These are phyloP conservation scores for Mormoops blainvillei DNA, from an alignment of 2,113 vertebrate species.

Conservation along the genomic window DNA sequence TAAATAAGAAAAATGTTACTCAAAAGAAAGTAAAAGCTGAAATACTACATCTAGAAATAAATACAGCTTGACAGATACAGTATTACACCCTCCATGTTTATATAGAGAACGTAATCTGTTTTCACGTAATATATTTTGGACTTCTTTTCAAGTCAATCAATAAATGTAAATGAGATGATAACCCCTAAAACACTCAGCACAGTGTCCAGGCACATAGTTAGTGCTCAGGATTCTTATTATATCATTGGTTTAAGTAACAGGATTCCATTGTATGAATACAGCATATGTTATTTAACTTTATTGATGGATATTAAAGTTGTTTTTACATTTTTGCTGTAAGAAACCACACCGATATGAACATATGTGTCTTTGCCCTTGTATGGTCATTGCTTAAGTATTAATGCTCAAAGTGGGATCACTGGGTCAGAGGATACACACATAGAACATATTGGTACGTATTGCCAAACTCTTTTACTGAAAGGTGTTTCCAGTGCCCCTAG, in stretches of 20 bases:
- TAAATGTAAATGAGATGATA: not conserved
- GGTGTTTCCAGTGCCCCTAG: not conserved
- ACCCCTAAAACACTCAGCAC: not conserved
- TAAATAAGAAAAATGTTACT: conserved; percentile 2
- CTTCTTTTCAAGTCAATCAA: not conserved
- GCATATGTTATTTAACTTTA: not conserved
- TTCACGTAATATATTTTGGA: not conserved
- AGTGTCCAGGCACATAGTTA: not conserved
- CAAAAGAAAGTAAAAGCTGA: not conserved
- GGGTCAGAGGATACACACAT: not conserved
- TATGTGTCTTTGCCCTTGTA: not conserved
- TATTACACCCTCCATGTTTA: not conserved
- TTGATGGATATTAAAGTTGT: not conserved
- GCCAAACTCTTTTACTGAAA: not conserved
- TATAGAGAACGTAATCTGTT: not conserved
- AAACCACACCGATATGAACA: not conserved
- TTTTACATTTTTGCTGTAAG: not conserved
- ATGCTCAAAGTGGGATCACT: not conserved
- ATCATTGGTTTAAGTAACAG: not conserved
- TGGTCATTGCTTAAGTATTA: not conserved
- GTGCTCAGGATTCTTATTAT: not conserved
- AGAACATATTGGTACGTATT: not conserved
- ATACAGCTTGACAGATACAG: not conserved
- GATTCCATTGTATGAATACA: not conserved
- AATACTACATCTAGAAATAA: not conserved